Conservation (phyloP, 1,140 invertebrate genomes). For the Trigoniulus corallinus region DNA sequence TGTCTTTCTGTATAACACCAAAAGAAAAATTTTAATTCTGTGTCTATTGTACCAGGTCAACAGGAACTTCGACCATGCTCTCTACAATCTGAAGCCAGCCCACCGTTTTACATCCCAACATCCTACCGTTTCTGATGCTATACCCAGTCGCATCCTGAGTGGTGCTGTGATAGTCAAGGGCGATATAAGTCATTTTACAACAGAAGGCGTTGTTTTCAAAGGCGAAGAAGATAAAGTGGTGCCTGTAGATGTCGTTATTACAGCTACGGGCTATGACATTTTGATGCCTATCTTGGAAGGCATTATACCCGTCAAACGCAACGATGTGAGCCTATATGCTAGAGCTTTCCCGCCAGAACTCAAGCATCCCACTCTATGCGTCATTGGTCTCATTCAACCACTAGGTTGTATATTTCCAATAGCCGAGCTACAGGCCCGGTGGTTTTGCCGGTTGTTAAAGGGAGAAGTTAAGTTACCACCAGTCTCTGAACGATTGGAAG, state of each 20-base stretch:
- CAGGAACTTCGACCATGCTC: constrained; percentile 34
- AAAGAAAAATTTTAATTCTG: no score
- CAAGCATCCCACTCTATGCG: constrained; percentile 21
- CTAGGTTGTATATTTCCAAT: constrained; percentile 32
- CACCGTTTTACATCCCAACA: constrained; percentile 31
- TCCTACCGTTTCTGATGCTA: constrained; percentile 36
- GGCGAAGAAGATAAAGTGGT: constrained; percentile 16
- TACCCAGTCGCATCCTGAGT: constrained; percentile 31
- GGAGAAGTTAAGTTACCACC: constrained; percentile 17
- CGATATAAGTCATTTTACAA: constrained; percentile 22
- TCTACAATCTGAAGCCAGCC: constrained; percentile 28
- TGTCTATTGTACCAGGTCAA: no score
- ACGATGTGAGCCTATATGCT: background rate
- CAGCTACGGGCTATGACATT: constrained; percentile 29
- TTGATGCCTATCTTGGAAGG: constrained; percentile 24
- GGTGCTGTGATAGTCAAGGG: constrained; percentile 29
- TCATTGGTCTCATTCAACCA: constrained; percentile 35
- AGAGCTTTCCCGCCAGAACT: background rate
- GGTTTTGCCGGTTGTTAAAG: constrained; percentile 15
- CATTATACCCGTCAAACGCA: background rate
- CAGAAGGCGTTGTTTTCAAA: constrained; percentile 23
- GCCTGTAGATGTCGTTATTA: constrained; percentile 22
- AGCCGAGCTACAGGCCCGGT: constrained; percentile 33
- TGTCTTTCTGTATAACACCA: no score
- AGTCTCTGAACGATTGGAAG: constrained; percentile 18